Base-by-base conservation (phyloP, 2,797 vertebrate species). In the Carduelis carduelis region DNA sequence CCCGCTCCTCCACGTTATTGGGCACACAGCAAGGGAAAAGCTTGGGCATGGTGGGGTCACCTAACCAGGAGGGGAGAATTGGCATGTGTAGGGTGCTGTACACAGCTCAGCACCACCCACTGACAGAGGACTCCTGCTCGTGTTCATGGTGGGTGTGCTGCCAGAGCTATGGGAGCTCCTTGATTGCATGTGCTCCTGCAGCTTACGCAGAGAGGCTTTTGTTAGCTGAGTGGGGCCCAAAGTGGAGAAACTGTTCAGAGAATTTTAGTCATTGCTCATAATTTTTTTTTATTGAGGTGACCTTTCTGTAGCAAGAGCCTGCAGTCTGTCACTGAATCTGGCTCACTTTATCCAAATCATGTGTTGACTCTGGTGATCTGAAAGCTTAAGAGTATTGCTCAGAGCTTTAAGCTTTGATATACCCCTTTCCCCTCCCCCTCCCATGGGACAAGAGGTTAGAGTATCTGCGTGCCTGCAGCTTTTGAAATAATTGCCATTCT, bases 231-330 rank as follows among this genome's bases (percentile, higher is more conserved):
- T 3, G 0, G 43, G 32, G 63, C 83, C 50, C 3, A 4, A 53
- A 92, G 55, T 39, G 47, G 37, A 80, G 84, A 71, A 95, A 57
- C 75, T 56, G 93, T 87, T 89, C 68, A 70, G 89, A 92, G 93
- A 95, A 95, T 95, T 95, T 95, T 93, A 96, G 89, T 85, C 21
- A 12, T 77, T 68, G 68, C 89, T 96, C 16, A 71, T 92, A 49
- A 83, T 37, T 37, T 83, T 83, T 41, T 87, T 94, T 83, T 80
- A 80, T 93, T 83, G 87, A 86, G 41, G 76, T 94, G 81, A 87
- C 89, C 91, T 90, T 95, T 89, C 63, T 63, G 41, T 57, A 89
- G 86, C 0, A 0, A 60, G 78, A 94, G 41, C 68, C 52, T 93
- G 82, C 87, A 89, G 91, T 95, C 91, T 95, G 93, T 78, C 75